Evolutionary conservation across 2,113 vertebrate genomes (phyloP).

Genomic region (Thalassarche chlororhynchos): DNA sequence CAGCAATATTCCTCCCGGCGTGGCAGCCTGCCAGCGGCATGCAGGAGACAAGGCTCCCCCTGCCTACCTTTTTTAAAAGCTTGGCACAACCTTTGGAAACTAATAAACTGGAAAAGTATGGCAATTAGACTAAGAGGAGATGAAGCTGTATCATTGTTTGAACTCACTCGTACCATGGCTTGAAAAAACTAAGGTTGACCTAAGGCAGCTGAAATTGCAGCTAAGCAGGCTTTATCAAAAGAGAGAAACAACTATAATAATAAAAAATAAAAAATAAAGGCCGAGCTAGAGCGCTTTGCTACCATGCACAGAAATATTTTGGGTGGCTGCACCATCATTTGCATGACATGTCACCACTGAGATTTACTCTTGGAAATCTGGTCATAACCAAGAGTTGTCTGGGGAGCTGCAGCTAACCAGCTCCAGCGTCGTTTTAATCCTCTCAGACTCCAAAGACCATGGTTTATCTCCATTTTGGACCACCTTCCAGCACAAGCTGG

Average conservation of each 20-base stretch:
- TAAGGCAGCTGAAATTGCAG: neutral
- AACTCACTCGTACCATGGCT: neutral
- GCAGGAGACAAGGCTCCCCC: constrained; percentile 62
- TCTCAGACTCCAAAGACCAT: neutral
- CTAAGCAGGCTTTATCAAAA: constrained; percentile 8
- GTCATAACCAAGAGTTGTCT: neutral
- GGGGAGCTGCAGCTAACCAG: neutral
- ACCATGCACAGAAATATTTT: neutral
- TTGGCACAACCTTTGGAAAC: constrained; percentile 75
- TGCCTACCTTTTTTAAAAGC: constrained; percentile 71
- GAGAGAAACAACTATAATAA: neutral
- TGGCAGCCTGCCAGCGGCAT: constrained; percentile 63
- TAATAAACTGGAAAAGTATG: constrained; percentile 73
- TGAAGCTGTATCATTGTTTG: constrained; percentile 60
- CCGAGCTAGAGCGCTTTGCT: neutral
- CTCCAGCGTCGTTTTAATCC: neutral
- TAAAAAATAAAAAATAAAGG: neutral
- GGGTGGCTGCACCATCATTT: neutral
- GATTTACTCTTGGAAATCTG: neutral
- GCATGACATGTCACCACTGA: neutral
- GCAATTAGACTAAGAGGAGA: constrained; percentile 64
- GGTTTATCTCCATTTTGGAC: neutral
- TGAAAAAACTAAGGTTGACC: constrained; percentile 23
- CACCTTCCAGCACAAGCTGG: neutral
- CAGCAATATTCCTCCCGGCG: constrained; percentile 20